Conservation (phyloP, 2,797 vertebrate species). For the Chanos chanos region DNA sequence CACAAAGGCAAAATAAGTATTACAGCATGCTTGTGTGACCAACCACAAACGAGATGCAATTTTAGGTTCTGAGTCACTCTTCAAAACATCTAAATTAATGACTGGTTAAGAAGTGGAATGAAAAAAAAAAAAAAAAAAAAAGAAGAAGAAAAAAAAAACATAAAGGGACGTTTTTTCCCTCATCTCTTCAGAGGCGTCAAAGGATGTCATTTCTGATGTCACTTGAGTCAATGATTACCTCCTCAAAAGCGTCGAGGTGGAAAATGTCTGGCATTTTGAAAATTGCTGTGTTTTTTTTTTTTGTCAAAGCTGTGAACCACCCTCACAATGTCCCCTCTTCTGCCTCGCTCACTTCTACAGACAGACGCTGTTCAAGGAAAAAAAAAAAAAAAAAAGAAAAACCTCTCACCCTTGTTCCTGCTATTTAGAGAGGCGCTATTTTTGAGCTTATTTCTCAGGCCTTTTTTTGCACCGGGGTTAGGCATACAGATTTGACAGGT, state of each 20-base stretch:
- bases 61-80: neutral
- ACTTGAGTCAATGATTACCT: conserved; percentile 20
- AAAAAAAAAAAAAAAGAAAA: too few relatives aligned
- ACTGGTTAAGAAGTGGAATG: too few relatives aligned
- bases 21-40: too few relatives aligned
- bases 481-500: conserved; percentile 1
- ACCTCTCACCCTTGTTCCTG: neutral
- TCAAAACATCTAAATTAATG: conserved; percentile 1
- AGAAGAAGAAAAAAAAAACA: conserved; percentile 3
- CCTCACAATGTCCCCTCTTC: neutral
- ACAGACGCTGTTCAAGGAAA: conserved; percentile 22
- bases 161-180: conserved; percentile 3
- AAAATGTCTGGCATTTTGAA: conserved; percentile 37
- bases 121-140: neutral
- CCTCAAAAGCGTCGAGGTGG: conserved; percentile 33
- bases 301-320: conserved; percentile 11
- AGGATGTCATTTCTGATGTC: conserved; percentile 30
- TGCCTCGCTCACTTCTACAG: neutral
- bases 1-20: too few relatives aligned
- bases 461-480: conserved; percentile 37
- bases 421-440: conserved; percentile 31
- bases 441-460: conserved; percentile 31
- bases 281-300: conserved; percentile 36
- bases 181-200: conserved; percentile 6
- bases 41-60: too few relatives aligned